phyloP scores from a whole-genome alignment of 2,113 vertebrate genomes.

The Atrichornis clamosus region DNA sequence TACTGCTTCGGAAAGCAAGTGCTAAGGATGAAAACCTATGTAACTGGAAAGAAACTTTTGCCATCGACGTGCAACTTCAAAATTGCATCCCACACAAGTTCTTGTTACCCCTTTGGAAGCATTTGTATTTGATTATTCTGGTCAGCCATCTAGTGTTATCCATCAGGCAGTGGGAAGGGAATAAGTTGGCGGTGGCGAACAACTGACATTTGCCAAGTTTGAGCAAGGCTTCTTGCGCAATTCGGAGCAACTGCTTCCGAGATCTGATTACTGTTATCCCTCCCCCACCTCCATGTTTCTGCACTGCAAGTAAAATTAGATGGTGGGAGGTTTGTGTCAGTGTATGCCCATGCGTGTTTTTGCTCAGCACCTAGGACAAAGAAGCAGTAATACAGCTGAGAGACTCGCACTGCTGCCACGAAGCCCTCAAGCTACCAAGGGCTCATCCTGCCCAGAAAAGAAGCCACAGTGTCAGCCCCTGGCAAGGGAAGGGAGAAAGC shows the following conservation, averaged over 20 bases:
- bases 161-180: background rate
- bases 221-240: background rate
- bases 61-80: background rate
- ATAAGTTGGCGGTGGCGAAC: rapidly evolving
- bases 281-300: background rate
- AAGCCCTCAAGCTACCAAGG: background rate
- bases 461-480: background rate
- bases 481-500: background rate
- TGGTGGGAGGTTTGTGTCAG: background rate
- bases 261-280: background rate
- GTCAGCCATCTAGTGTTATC: background rate
- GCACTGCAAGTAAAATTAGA: background rate
- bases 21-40: background rate
- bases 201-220: background rate
- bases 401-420: rapidly evolving
- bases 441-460: background rate
- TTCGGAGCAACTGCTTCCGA: background rate
- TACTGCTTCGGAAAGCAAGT: background rate
- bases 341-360: background rate
- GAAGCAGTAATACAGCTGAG: rapidly evolving
- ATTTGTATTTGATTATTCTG: background rate
- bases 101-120: background rate
- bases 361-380: background rate
- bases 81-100: background rate
- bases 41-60: background rate